These are phyloP conservation scores for Limnephilus marmoratus DNA, from an alignment of 2,888 invertebrate genomes.

Conservation along the genomic window DNA sequence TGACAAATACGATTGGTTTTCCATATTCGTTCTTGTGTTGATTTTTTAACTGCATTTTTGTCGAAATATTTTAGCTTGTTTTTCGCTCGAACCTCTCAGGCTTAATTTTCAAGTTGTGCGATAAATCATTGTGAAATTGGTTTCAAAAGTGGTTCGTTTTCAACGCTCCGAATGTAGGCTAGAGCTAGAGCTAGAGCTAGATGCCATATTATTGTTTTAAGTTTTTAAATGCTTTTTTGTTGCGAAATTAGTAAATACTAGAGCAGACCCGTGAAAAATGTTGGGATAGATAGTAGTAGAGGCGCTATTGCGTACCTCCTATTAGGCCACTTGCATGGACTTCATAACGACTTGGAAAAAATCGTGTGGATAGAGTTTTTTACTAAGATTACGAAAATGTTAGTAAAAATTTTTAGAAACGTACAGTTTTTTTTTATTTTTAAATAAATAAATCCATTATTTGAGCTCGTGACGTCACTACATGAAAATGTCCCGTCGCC, in stretches of 20 bases:
- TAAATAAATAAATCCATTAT: too few species aligned
- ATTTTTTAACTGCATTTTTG: neutral
- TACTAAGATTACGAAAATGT: too few species aligned
- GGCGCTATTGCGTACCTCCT: too few species aligned
- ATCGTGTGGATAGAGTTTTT: too few species aligned
- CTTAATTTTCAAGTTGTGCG: neutral
- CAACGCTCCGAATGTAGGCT: neutral
- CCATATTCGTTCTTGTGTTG: neutral
- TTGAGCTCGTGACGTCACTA: too few species aligned
- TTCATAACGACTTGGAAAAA: too few species aligned
- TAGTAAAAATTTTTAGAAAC: too few species aligned
- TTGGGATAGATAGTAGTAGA: too few species aligned
- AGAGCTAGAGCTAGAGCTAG: neutral
- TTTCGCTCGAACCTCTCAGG: slow-evolving; percentile 14
- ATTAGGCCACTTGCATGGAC: too few species aligned
- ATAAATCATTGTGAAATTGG: slow-evolving; percentile 3
- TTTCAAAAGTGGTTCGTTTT: neutral
- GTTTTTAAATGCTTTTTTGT: neutral
- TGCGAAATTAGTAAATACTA: neutral
- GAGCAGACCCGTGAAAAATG: neutral
- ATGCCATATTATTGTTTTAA: neutral
- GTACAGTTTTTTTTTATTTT: too few species aligned
- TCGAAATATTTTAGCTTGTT: neutral
- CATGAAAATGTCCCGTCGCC: too few species aligned
- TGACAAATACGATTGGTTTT: neutral